These are phyloP conservation scores for Myotis myotis DNA, from an alignment of 2,797 vertebrate genomes.

Conservation along the genomic window DNA sequence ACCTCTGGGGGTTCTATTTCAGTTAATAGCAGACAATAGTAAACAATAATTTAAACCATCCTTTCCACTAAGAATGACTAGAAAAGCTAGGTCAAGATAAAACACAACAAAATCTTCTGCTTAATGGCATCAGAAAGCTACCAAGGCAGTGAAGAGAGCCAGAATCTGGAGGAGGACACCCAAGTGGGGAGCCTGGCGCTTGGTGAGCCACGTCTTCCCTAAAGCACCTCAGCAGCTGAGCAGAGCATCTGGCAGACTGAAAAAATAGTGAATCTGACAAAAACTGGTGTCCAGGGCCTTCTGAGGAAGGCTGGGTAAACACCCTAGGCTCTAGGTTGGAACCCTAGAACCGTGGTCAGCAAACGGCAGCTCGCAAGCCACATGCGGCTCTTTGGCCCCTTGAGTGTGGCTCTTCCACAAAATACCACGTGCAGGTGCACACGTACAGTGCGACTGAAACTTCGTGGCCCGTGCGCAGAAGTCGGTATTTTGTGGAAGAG, in stretches of 20 bases:
- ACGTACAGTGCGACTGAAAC: too few relatives aligned
- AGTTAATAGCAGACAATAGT: background rate
- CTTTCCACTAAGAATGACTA: background rate
- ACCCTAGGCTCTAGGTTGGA: background rate
- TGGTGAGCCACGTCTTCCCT: background rate
- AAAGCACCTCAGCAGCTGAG: background rate
- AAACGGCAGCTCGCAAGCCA: too few relatives aligned
- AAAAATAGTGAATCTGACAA: background rate
- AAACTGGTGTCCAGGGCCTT: background rate
- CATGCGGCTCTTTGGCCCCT: too few relatives aligned
- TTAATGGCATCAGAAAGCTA: slow-evolving; percentile 12
- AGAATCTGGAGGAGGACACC: background rate
- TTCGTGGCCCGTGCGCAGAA: too few relatives aligned
- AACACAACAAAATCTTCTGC: background rate
- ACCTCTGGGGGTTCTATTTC: background rate
- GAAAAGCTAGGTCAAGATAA: background rate
- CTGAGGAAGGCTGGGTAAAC: background rate
- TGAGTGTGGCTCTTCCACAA: too few relatives aligned
- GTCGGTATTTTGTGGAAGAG: too few relatives aligned
- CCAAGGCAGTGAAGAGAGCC: background rate
- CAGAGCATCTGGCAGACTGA: background rate
- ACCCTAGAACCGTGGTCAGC: background rate
- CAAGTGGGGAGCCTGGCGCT: background rate
- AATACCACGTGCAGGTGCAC: too few relatives aligned
- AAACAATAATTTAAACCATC: background rate